Percentiles rank a stretch among this genome's conserved stretches.
These are phyloP conservation scores for Chrysolina americana DNA, from an alignment of 2,888 invertebrate genomes.

Conservation along the genomic window DNA sequence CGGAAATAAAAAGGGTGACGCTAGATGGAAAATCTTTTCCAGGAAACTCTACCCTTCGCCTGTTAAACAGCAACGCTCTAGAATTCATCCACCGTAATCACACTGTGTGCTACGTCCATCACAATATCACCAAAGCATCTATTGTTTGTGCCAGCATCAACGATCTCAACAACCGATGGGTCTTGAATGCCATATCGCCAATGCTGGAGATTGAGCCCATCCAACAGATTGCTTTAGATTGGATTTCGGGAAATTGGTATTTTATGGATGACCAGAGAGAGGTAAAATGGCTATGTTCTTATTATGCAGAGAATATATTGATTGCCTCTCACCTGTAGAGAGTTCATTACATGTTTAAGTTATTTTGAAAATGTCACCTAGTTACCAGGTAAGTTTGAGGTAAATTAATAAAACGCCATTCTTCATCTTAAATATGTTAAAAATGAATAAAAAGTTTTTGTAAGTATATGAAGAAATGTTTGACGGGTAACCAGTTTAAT, in stretches of 20 bases:
- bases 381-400: too few species aligned
- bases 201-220: conserved; percentile 78
- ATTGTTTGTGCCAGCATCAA: conserved; percentile 79
- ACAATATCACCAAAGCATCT: conserved; percentile 71
- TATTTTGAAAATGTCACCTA: too few species aligned
- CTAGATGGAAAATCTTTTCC: conserved; percentile 71
- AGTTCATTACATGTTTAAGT: background rate
- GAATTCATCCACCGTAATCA: conserved; percentile 80
- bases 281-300: conserved; percentile 32
- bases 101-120: conserved; percentile 82
- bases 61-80: conserved; percentile 71
- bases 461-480: too few species aligned
- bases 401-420: too few species aligned
- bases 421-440: too few species aligned
- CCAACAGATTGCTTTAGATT: conserved; percentile 84
- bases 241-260: conserved; percentile 91
- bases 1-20: conserved; percentile 76
- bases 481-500: too few species aligned
- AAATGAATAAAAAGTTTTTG: too few species aligned
- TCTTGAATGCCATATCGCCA: conserved; percentile 74
- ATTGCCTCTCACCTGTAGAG: background rate
- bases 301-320: background rate
- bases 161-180: conserved; percentile 75
- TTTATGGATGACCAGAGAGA: conserved; percentile 73
- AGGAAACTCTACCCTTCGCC: conserved; percentile 66